Base-by-base conservation (phyloP, 2,797 vertebrate genomes). In the Triplophysa yarkandensis region DNA sequence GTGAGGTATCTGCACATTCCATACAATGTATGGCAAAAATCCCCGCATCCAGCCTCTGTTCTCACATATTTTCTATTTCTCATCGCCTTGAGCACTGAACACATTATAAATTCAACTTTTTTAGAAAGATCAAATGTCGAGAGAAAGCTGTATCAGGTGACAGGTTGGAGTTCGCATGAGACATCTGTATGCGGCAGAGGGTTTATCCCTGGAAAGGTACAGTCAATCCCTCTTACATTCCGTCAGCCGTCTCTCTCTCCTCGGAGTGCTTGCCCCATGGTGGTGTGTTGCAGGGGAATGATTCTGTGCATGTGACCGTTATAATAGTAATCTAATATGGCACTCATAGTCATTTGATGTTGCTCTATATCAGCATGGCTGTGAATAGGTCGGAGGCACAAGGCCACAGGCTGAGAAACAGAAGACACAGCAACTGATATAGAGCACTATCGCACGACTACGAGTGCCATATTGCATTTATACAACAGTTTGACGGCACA, bases 11-110 rank as follows among this genome's bases (percentile, higher is more conserved):
- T 87, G 79, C 68, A 84, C 90, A 91, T 92, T 91, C 90, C 91
- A 91, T 87, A 88, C 91, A 90, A 87, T 91, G 90, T 91, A 90
- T 88, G 90, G 90, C 81, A 78, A 89, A 88, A 88, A 76, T 77
- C 16, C 41, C 70, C 77, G 78, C 83, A 77, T 75, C 64, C 77
- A 76, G 68, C n/a, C 17, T 48, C 41, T 32, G 5, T 27, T 68
- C 76, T 79, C 80, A 70, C 79, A 77, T 32, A 41, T 63, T 44
- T 55, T 54, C n/a, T 48, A 21, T 30, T 44, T 58, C 28, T 63
- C 48, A 13, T 8, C 19, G 44, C 36, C 34, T 41, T 57, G 13
- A 62, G 39, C 7, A 17, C 30, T 9, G 34, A 41, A 52, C 16
- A 4, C 64, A 14, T 34, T 23, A 60, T 74, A 14, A 23, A 66